Evolutionary conservation across 2,888 invertebrate species (phyloP).

Genomic region (Cephus nigrinus): DNA sequence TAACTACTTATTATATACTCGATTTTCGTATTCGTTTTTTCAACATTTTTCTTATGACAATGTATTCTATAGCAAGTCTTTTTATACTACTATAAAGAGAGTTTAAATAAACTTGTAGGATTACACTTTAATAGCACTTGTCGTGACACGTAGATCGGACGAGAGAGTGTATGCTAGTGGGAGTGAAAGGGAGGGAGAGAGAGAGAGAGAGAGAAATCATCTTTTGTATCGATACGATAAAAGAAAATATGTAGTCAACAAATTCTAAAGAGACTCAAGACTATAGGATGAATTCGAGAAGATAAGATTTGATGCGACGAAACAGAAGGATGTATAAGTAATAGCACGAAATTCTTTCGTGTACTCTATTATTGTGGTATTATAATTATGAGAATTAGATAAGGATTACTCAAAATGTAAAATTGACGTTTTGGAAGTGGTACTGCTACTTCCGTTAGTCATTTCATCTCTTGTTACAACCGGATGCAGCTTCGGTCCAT

Average conservation of each 20-base stretch:
- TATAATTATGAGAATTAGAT: neutral
- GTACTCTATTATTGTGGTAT: no score
- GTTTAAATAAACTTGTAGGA: neutral
- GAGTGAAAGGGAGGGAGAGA: neutral
- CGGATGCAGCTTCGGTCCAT: no score
- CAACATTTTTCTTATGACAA: constrained; percentile 34
- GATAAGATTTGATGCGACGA: no score
- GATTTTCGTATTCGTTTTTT: constrained; percentile 36
- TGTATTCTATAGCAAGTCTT: constrained; percentile 32
- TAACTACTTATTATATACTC: constrained; percentile 7
- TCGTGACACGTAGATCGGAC: neutral
- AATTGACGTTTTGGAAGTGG: neutral
- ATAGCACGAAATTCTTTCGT: no score
- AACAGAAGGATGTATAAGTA: no score
- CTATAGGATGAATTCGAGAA: neutral
- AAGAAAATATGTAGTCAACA: no score
- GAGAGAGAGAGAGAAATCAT: no score
- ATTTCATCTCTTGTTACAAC: no score
- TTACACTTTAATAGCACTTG: neutral
- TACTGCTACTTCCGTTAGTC: neutral
- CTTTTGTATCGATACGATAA: no score
- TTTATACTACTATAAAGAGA: constrained; percentile 35
- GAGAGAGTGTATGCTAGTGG: neutral
- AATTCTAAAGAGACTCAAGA: constrained; percentile 7
- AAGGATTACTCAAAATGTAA: neutral